phyloP scores from a whole-genome alignment of 2,113 vertebrate genomes.

The Bombycilla garrulus region DNA sequence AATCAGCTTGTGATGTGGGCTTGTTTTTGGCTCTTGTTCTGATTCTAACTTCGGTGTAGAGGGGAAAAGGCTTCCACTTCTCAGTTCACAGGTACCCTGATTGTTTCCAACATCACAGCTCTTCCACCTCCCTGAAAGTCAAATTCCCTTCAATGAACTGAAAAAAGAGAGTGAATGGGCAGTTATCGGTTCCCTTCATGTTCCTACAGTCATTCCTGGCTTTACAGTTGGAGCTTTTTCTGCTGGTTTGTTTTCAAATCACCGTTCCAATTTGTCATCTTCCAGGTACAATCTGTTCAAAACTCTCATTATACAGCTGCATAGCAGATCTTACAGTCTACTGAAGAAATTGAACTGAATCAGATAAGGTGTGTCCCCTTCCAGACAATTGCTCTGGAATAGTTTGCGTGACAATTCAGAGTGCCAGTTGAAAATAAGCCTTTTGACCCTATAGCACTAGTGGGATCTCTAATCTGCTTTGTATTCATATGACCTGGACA shows the following conservation, averaged over 20 bases:
- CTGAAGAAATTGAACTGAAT: neutral
- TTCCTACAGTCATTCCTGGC: neutral
- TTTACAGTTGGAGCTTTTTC: neutral
- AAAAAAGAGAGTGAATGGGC: neutral
- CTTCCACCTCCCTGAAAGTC: neutral
- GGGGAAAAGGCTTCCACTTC: neutral
- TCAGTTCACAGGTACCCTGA: neutral
- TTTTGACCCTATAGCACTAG: neutral
- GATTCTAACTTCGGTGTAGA: neutral
- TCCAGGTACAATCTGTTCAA: neutral
- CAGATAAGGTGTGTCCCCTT: neutral
- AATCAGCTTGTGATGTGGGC: neutral
- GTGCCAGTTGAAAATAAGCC: neutral
- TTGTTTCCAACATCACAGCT: neutral
- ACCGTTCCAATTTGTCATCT: neutral
- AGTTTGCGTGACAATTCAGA: neutral
- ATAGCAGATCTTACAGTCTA: neutral
- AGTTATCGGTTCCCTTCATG: neutral
- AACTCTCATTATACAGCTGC: neutral
- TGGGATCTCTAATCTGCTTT: neutral
- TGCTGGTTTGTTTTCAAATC: neutral
- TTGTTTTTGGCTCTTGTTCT: constrained; percentile 22
- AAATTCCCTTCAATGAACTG: neutral
- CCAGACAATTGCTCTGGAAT: neutral
- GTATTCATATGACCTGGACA: neutral